phyloP scores from a whole-genome alignment of 2,888 invertebrate species.

The Exocentrus adspersus region DNA sequence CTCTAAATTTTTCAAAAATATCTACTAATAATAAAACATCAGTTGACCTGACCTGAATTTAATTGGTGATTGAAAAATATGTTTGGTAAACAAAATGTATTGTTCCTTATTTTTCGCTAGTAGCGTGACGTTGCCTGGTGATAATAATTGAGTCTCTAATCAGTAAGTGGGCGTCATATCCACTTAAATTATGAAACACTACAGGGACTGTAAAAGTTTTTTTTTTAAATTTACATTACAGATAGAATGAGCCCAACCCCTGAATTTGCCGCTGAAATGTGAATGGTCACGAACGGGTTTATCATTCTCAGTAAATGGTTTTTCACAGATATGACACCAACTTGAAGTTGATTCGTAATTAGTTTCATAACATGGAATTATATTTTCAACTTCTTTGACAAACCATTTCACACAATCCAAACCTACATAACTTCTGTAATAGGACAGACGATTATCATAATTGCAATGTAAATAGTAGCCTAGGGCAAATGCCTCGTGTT shows the following conservation, averaged over 20 bases:
- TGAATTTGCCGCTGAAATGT: too few species aligned
- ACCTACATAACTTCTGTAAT: conserved; percentile 30
- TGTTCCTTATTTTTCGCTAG: conserved; percentile 2
- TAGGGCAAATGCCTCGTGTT: conserved; percentile 39
- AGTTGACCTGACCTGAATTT: conserved; percentile 17
- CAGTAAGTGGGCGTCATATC: conserved; percentile 3
- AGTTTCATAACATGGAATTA: too few species aligned
- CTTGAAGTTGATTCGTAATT: too few species aligned
- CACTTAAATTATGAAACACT: conserved; percentile 10
- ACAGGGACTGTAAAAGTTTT: too few species aligned
- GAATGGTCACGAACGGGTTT: too few species aligned
- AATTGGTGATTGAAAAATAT: not conserved
- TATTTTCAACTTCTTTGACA: too few species aligned
- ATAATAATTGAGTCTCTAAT: not conserved
- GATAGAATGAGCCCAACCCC: too few species aligned
- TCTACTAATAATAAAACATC: conserved; percentile 24
- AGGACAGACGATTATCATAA: conserved; percentile 36
- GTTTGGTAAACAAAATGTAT: conserved; percentile 14
- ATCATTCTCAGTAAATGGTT: not conserved
- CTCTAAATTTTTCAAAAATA: conserved; percentile 11
- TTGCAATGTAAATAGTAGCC: conserved; percentile 42
- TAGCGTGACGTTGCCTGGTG: not conserved
- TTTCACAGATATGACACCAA: not conserved
- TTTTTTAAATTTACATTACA: too few species aligned
- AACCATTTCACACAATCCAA: not conserved